Percentiles rank a stretch among this genome's conserved stretches.
These are phyloP conservation scores for Athripsodes cinereus DNA, from an alignment of 2,888 invertebrate genomes.

Conservation along the genomic window DNA sequence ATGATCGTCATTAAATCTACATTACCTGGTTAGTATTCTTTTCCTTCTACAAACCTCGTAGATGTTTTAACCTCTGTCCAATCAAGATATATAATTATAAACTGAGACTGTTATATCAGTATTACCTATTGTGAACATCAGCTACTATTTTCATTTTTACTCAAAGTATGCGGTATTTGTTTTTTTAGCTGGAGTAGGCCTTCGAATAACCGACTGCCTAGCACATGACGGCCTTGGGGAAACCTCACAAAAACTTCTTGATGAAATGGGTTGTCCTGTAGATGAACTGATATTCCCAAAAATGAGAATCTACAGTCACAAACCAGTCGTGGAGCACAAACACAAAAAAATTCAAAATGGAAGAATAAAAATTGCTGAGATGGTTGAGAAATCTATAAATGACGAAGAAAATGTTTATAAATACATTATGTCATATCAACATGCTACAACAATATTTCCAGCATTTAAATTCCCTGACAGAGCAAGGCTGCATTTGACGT, in stretches of 20 bases:
- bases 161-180: neutral
- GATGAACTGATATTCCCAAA: conserved; percentile 60
- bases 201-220: conserved; percentile 68
- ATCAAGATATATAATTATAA: too few relatives aligned
- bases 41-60: too few relatives aligned
- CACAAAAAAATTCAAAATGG: conserved; percentile 36
- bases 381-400: conserved; percentile 29
- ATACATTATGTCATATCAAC: conserved; percentile 48
- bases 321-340: conserved; percentile 36
- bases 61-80: too few relatives aligned
- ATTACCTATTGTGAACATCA: too few relatives aligned
- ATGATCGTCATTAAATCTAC: conserved; percentile 60
- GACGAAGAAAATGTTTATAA: conserved; percentile 38
- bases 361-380: conserved; percentile 33
- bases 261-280: conserved; percentile 68
- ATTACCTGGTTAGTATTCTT: conserved; percentile 48
- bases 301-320: conserved; percentile 44
- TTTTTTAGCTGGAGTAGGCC: conserved; percentile 61
- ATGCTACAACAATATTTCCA: conserved; percentile 60
- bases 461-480: conserved; percentile 77
- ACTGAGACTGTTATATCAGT: too few relatives aligned
- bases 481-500: conserved; percentile 70
- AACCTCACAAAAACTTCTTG: conserved; percentile 65
- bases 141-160: too few relatives aligned
- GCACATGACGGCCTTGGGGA: conserved; percentile 75